These are phyloP conservation scores for Drosophila pallidifrons DNA, from an alignment of 1,140 invertebrate genomes.

Conservation along the genomic window DNA sequence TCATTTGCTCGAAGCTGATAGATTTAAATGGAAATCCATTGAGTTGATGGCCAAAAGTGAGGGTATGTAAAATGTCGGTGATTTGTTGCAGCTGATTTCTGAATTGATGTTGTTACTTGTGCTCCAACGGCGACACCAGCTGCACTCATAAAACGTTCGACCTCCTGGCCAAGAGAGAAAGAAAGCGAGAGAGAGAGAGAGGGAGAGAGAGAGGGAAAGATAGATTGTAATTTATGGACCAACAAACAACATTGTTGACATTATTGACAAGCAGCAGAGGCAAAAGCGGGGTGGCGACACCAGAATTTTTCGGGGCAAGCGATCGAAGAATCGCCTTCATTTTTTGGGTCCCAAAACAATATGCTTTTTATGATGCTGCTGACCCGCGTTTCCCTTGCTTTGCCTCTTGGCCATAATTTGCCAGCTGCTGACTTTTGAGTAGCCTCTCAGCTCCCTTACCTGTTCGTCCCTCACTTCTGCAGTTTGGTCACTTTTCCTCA, in stretches of 20 bases:
- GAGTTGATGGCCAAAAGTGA: neutral
- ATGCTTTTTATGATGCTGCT: slow-evolving; percentile 57
- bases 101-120: slow-evolving; percentile 14
- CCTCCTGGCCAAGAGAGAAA: slow-evolving; percentile 11
- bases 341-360: slow-evolving; percentile 64
- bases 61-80: neutral
- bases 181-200: neutral
- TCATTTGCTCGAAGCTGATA: too few species aligned
- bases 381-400: neutral
- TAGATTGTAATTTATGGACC: slow-evolving; percentile 74
- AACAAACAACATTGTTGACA: slow-evolving; percentile 80
- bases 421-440: slow-evolving; percentile 61
- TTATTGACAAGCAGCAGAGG: slow-evolving; percentile 68
- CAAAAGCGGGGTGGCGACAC: neutral
- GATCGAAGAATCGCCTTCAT: slow-evolving; percentile 19
- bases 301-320: slow-evolving; percentile 9
- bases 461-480: slow-evolving; percentile 4
- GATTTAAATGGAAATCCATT: neutral
- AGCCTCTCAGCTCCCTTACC: slow-evolving; percentile 1
- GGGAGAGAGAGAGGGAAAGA: neutral
- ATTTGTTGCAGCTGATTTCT: neutral
- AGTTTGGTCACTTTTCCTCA: slow-evolving; percentile 47
- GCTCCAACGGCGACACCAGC: slow-evolving; percentile 51
- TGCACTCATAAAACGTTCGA: slow-evolving; percentile 69
- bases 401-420: slow-evolving; percentile 49